These are phyloP conservation scores for Hemitrygon akajei DNA, from an alignment of 2,797 vertebrate species.

Conservation along the genomic window DNA sequence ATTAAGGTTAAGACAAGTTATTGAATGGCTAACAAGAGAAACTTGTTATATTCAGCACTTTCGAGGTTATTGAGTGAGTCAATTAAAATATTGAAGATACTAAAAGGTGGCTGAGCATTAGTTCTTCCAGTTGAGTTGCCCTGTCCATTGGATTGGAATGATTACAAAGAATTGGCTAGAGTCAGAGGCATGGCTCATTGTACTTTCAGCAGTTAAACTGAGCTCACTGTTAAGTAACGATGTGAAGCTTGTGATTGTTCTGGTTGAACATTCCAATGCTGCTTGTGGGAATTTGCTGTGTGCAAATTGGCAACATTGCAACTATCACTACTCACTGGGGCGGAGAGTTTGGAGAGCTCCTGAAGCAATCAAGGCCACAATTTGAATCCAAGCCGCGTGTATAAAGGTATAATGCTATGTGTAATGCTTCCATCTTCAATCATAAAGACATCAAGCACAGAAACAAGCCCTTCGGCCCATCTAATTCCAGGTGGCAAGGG, in stretches of 20 bases:
- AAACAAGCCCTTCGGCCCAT: too few species aligned
- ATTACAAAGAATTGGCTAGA: neutral
- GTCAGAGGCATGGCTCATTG: neutral
- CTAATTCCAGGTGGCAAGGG: too few species aligned
- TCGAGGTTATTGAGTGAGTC: neutral
- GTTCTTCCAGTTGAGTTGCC: neutral
- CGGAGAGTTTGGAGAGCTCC: neutral
- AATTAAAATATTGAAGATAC: neutral
- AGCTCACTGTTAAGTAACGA: neutral
- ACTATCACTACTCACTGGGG: neutral
- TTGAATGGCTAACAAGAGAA: neutral
- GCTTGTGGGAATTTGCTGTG: neutral
- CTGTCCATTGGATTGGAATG: neutral
- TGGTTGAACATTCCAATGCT: neutral
- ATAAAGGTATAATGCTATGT: neutral
- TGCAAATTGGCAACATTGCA: neutral
- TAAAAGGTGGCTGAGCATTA: neutral
- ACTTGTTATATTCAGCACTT: neutral
- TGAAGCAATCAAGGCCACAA: neutral
- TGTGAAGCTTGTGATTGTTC: neutral
- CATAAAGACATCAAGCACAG: too few species aligned
- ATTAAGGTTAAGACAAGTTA: neutral
- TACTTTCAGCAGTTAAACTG: neutral
- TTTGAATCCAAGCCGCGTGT: neutral
- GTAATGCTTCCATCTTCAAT: neutral